These are phyloP conservation scores for Argentina silus DNA, from an alignment of 2,797 vertebrate genomes.

Conservation along the genomic window DNA sequence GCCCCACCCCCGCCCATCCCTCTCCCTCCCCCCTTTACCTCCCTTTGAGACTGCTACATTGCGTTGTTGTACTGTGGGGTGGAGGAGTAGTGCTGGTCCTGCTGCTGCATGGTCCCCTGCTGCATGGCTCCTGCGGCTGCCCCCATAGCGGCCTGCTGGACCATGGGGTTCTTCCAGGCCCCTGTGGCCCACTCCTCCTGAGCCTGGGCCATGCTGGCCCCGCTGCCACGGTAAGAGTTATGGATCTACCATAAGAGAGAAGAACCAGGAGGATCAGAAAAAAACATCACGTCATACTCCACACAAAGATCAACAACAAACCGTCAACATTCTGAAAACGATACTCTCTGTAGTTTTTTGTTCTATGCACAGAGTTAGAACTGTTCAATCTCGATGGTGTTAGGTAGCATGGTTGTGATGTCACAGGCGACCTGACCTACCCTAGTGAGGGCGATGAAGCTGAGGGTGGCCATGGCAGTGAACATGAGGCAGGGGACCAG, in stretches of 20 bases:
- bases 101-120: slow-evolving; percentile 84
- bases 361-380: neutral
- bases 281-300: neutral
- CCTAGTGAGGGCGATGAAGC: slow-evolving; percentile 93
- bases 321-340: neutral
- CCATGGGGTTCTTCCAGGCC: slow-evolving; percentile 95
- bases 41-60: slow-evolving; percentile 73
- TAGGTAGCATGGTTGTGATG: neutral
- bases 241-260: slow-evolving; percentile 84
- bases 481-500: slow-evolving; percentile 94
- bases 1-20: neutral
- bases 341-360: no score
- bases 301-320: neutral
- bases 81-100: slow-evolving; percentile 83
- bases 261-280: neutral
- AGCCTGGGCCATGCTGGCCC: slow-evolving; percentile 93
- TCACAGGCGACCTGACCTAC: slow-evolving; percentile 67
- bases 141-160: slow-evolving; percentile 90
- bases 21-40: slow-evolving; percentile 12
- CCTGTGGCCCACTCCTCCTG: slow-evolving; percentile 97
- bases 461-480: slow-evolving; percentile 87
- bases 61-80: slow-evolving; percentile 84
- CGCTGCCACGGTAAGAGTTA: slow-evolving; percentile 94
- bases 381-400: neutral
- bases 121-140: slow-evolving; percentile 86